Evolutionary conservation across 2,113 vertebrate species (phyloP).

Genomic region (Ptilonorhynchus violaceus): DNA sequence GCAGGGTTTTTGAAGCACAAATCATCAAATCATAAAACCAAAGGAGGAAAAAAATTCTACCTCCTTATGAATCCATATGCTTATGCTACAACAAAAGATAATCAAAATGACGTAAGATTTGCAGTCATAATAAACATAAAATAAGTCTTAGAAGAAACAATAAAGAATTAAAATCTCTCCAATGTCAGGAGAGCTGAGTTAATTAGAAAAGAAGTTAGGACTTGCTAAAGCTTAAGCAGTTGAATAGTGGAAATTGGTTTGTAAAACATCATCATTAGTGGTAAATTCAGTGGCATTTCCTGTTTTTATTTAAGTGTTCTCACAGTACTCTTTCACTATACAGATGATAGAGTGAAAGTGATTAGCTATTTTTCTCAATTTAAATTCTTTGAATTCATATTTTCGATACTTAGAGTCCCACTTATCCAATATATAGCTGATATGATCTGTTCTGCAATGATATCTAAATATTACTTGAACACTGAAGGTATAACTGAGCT

Average conservation of each 20-base stretch:
- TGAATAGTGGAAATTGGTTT: neutral
- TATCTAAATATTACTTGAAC: neutral
- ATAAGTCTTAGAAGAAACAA: slow-evolving; percentile 37
- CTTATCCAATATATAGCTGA: neutral
- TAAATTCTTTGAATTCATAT: neutral
- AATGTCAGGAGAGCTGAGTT: neutral
- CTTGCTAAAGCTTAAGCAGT: neutral
- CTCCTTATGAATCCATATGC: neutral
- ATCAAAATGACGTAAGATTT: slow-evolving; percentile 3
- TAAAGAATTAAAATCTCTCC: slow-evolving; percentile 27
- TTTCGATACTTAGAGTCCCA: neutral
- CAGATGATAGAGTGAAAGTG: neutral
- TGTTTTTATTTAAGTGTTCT: neutral
- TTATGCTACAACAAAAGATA: neutral
- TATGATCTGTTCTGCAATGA: neutral
- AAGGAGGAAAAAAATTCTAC: neutral
- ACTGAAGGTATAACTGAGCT: neutral
- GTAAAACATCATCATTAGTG: neutral
- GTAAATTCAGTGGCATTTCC: neutral
- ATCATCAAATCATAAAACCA: slow-evolving; percentile 1
- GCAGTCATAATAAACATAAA: neutral
- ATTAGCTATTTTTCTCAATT: neutral
- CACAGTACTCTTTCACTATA: neutral
- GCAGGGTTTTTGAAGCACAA: neutral
- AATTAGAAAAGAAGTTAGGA: slow-evolving; percentile 18